These are phyloP conservation scores for Elaeidobius kamerunicus DNA, from an alignment of 2,888 invertebrate genomes.

Conservation along the genomic window DNA sequence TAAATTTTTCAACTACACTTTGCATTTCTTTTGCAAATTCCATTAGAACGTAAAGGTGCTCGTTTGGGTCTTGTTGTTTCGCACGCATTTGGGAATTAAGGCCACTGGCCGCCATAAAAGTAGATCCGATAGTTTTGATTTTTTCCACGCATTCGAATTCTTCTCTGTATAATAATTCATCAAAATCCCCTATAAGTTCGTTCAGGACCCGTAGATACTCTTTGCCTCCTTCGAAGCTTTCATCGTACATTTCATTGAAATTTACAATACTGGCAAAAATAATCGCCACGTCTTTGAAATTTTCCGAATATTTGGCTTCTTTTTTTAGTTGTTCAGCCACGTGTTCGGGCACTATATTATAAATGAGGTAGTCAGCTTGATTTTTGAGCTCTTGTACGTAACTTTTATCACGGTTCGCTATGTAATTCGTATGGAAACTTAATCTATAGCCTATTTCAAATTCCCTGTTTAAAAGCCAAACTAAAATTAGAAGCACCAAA, in stretches of 20 bases:
- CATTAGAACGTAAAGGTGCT: slow-evolving; percentile 83
- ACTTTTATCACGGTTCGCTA: slow-evolving; percentile 84
- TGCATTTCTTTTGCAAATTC: slow-evolving; percentile 94
- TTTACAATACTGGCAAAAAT: slow-evolving; percentile 96
- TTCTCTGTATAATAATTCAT: slow-evolving; percentile 80
- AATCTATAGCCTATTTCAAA: slow-evolving; percentile 93
- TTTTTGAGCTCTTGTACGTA: slow-evolving; percentile 90
- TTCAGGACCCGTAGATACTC: slow-evolving; percentile 94
- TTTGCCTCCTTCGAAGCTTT: slow-evolving; percentile 91
- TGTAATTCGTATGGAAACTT: slow-evolving; percentile 89
- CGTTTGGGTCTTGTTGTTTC: slow-evolving; percentile 65
- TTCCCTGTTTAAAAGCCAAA: slow-evolving; percentile 92
- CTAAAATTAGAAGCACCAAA: slow-evolving; percentile 75
- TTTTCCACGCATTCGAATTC: slow-evolving; percentile 90
- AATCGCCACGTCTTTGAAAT: slow-evolving; percentile 88
- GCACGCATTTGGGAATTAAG: slow-evolving; percentile 77
- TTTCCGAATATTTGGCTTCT: slow-evolving; percentile 91
- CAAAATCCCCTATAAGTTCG: slow-evolving; percentile 94
- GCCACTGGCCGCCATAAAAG: slow-evolving; percentile 97
- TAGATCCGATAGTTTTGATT: slow-evolving; percentile 95
- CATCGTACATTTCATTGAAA: slow-evolving; percentile 97
- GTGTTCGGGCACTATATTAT: slow-evolving; percentile 95
- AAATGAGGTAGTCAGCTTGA: slow-evolving; percentile 93
- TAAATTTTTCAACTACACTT: slow-evolving; percentile 81
- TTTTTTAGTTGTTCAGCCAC: slow-evolving; percentile 92